Evolutionary conservation across 2,113 vertebrate genomes (phyloP).

Genomic region (Bothrops jararaca): DNA sequence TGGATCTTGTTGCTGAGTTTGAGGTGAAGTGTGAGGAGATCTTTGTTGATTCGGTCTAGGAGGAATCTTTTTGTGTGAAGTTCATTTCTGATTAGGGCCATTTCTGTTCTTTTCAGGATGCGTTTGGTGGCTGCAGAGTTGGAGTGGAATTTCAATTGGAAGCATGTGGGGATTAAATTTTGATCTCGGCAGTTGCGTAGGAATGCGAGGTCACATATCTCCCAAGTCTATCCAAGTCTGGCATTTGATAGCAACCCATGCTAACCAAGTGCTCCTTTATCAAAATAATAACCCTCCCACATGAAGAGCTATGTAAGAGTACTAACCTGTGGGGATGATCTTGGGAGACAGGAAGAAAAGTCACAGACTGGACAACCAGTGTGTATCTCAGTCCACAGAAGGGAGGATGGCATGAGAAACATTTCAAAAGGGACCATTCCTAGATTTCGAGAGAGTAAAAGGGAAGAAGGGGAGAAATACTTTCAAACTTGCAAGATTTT

Average conservation of each 20-base stretch:
- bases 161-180: no score
- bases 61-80: no score
- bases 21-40: no score
- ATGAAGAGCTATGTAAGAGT: not conserved
- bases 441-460: not conserved
- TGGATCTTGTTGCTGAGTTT: no score
- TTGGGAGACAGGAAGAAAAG: not conserved
- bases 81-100: no score
- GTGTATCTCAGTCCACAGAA: not conserved
- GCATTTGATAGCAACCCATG: not conserved
- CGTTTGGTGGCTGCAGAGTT: no score
- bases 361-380: not conserved
- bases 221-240: not conserved
- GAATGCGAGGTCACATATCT: no score
- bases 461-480: not conserved
- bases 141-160: no score
- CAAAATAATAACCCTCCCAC: not conserved
- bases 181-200: no score
- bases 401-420: not conserved
- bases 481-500: not conserved
- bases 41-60: no score
- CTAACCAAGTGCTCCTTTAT: not conserved
- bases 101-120: no score
- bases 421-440: not conserved
- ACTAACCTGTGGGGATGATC: not conserved